Conservation (phyloP, 2,888 invertebrate genomes). For the Dioctria rufipes region DNA sequence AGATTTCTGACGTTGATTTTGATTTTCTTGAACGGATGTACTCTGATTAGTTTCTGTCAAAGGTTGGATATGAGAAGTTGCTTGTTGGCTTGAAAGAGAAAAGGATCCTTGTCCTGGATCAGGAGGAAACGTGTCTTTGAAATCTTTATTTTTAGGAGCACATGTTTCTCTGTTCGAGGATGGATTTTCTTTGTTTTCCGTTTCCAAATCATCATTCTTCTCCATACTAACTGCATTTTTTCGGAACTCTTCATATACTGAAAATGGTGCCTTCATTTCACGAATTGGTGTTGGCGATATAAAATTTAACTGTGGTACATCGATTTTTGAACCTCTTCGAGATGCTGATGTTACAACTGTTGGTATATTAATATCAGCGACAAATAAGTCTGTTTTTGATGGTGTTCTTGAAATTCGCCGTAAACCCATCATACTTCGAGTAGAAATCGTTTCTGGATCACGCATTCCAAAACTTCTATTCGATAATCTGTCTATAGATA, state of each 20-base stretch:
- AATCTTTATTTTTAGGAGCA: not conserved
- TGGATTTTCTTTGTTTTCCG: conserved; percentile 43
- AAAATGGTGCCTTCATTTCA: conserved; percentile 63
- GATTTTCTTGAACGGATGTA: not conserved
- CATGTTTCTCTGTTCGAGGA: conserved; percentile 9
- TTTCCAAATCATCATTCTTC: not conserved
- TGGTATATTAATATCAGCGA: conserved; percentile 69
- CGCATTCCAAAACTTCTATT: conserved; percentile 63
- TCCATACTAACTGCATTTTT: conserved; percentile 49
- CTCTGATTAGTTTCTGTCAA: not conserved
- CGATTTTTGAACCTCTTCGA: conserved; percentile 51
- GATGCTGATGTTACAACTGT: conserved; percentile 35
- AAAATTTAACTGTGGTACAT: conserved; percentile 63
- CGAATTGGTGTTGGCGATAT: conserved; percentile 67
- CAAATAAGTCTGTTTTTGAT: conserved; percentile 68
- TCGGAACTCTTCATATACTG: conserved; percentile 53
- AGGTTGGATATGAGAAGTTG: conserved; percentile 7
- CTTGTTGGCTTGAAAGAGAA: conserved; percentile 2
- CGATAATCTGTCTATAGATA: conserved; percentile 67
- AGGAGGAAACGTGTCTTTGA: conserved; percentile 17
- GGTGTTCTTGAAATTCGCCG: conserved; percentile 68
- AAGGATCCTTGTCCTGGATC: conserved; percentile 40
- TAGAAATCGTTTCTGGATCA: conserved; percentile 67
- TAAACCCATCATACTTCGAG: conserved; percentile 67
- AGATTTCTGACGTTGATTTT: conserved; percentile 9